Conservation (phyloP, 2,797 vertebrate species). For the Rhinichthys osculus region DNA sequence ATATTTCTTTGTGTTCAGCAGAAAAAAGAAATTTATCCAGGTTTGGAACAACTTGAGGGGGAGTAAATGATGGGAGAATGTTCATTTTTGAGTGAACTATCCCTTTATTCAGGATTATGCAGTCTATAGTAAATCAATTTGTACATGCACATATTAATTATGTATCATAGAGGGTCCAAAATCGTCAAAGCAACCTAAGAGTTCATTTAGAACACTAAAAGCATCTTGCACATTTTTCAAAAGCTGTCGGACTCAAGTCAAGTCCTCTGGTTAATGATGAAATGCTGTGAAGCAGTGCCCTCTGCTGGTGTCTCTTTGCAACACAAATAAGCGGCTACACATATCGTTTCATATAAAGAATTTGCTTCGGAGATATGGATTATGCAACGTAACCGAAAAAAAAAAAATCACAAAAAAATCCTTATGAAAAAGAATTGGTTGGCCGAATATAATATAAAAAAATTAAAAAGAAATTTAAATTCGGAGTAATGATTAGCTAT, state of each 20-base stretch:
- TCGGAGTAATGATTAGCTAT: not conserved
- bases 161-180: not conserved
- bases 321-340: not conserved
- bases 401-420: not conserved
- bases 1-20: too few relatives aligned
- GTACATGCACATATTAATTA: not conserved
- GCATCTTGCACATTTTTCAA: not conserved
- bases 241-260: not conserved
- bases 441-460: not conserved
- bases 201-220: not conserved
- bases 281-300: conserved; percentile 20
- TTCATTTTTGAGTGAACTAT: too few relatives aligned
- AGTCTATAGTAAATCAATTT: not conserved
- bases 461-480: rapidly evolving
- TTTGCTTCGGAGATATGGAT: not conserved
- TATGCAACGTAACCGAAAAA: not conserved
- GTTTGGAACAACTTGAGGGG: too few relatives aligned
- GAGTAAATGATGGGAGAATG: too few relatives aligned
- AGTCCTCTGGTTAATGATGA: not conserved
- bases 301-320: not conserved
- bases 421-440: not conserved
- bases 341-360: not conserved
- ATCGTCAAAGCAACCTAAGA: not conserved
- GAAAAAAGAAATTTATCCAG: too few relatives aligned
- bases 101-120: not conserved